phyloP scores from a whole-genome alignment of 2,888 invertebrate species.

The Pollenia labialis region DNA sequence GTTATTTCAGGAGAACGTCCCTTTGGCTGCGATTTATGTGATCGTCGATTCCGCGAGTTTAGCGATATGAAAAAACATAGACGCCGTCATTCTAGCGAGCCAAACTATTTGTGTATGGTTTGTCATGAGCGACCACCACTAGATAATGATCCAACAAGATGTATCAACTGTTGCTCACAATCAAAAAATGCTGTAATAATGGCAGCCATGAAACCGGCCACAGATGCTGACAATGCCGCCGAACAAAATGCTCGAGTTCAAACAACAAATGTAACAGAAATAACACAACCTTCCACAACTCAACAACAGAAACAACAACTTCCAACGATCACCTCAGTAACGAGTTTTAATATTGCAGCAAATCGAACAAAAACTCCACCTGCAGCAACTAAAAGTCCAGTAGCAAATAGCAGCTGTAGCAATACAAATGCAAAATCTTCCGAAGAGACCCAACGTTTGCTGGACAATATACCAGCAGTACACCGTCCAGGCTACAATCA shows the following conservation, averaged over 20 bases:
- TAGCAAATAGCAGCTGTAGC: conserved; percentile 6
- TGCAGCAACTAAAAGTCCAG: conserved; percentile 6
- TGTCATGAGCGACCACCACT: conserved; percentile 79
- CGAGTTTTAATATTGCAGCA: conserved; percentile 36
- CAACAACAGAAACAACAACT: conserved; percentile 30
- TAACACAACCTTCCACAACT: background rate
- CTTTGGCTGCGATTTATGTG: conserved; percentile 83
- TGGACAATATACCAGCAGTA: conserved; percentile 74
- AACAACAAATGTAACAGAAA: conserved; percentile 42
- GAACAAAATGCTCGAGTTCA: conserved; percentile 11
- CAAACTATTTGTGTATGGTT: conserved; percentile 82
- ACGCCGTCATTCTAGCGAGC: conserved; percentile 80
- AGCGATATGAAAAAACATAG: conserved; percentile 84
- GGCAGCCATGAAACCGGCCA: conserved; percentile 70
- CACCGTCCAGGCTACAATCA: conserved; percentile 73
- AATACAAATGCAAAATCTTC: conserved; percentile 52
- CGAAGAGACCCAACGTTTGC: conserved; percentile 67
- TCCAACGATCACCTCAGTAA: conserved; percentile 44
- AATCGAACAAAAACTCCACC: conserved; percentile 40
- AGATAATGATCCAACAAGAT: conserved; percentile 82
- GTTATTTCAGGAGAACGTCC: conserved; percentile 81
- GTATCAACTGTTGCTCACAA: conserved; percentile 79
- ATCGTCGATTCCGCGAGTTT: conserved; percentile 83
- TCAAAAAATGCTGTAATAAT: conserved; percentile 76
- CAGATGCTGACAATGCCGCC: conserved; percentile 68